Percentiles rank a stretch among this genome's conserved stretches.
Conservation (phyloP, 2,888 invertebrate species). For the Apotomis turbidana region DNA sequence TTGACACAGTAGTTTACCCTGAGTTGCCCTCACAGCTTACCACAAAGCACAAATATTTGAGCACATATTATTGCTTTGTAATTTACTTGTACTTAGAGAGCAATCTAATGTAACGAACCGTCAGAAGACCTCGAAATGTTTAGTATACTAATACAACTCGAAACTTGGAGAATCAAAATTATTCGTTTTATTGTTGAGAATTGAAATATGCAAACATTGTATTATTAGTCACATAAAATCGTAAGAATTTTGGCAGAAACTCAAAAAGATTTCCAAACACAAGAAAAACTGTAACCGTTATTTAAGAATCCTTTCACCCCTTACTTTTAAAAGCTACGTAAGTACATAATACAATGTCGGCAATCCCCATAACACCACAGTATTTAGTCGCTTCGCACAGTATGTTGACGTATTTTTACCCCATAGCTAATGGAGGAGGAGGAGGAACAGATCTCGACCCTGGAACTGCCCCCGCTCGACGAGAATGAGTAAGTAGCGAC, state of each 20-base stretch:
- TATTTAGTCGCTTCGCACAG: slow-evolving; percentile 77
- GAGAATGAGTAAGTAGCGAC: slow-evolving; percentile 69
- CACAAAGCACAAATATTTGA: slow-evolving; percentile 55
- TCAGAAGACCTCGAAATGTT: background rate
- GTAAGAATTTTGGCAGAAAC: too few species aligned
- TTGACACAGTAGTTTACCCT: slow-evolving; percentile 29
- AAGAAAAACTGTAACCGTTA: too few species aligned
- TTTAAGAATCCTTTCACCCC: too few species aligned
- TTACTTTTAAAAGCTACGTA: too few species aligned
- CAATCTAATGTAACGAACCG: slow-evolving; percentile 13
- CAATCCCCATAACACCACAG: slow-evolving; percentile 52
- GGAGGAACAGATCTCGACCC: slow-evolving; percentile 65
- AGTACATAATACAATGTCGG: slow-evolving; percentile 45
- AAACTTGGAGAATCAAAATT: slow-evolving; percentile 32
- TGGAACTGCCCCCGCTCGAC: slow-evolving; percentile 73
- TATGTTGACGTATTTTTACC: slow-evolving; percentile 75
- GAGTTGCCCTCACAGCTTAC: slow-evolving; percentile 57
- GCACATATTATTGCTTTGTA: slow-evolving; percentile 36
- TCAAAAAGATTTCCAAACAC: too few species aligned
- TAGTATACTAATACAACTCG: slow-evolving; percentile 32
- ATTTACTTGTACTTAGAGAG: slow-evolving; percentile 11
- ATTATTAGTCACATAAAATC: background rate
- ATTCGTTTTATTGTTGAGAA: slow-evolving; percentile 26
- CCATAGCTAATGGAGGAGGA: slow-evolving; percentile 76
- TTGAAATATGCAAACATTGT: slow-evolving; percentile 43